Conservation (phyloP, 2,113 vertebrate genomes). For the Laterallus jamaicensis region DNA sequence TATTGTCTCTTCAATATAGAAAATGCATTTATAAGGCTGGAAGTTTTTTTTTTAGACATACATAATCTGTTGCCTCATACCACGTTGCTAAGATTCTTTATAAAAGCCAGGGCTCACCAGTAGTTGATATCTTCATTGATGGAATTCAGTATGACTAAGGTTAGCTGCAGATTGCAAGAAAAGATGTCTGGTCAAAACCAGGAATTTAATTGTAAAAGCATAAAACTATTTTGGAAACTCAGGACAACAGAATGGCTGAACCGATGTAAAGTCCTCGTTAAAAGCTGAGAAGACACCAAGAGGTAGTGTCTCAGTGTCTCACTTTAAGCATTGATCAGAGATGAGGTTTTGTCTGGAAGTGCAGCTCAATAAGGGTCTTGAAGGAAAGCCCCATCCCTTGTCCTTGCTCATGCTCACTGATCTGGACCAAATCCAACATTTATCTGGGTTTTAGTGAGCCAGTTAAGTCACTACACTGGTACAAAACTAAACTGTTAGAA, state of each 20-base stretch:
- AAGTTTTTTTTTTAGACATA: not conserved
- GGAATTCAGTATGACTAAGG: not conserved
- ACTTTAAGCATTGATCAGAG: not conserved
- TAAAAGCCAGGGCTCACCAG: not conserved
- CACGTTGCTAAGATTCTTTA: not conserved
- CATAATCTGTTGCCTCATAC: not conserved
- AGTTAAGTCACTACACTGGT: not conserved
- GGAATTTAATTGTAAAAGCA: not conserved
- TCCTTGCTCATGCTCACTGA: not conserved
- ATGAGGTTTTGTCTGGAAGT: not conserved
- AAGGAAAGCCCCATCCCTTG: not conserved
- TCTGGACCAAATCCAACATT: not conserved
- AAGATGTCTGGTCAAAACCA: not conserved
- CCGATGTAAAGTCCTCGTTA: not conserved
- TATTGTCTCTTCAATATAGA: not conserved
- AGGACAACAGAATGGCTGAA: not conserved
- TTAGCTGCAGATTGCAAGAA: not conserved
- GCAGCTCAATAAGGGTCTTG: not conserved
- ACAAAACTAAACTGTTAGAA: not conserved
- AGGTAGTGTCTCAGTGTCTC: not conserved
- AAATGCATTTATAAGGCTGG: not conserved
- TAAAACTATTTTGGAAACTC: not conserved
- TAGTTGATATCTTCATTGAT: not conserved
- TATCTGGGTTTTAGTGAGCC: not conserved
- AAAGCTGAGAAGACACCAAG: not conserved